phyloP scores from a whole-genome alignment of 2,888 invertebrate genomes.

The Yponomeuta sedellus region DNA sequence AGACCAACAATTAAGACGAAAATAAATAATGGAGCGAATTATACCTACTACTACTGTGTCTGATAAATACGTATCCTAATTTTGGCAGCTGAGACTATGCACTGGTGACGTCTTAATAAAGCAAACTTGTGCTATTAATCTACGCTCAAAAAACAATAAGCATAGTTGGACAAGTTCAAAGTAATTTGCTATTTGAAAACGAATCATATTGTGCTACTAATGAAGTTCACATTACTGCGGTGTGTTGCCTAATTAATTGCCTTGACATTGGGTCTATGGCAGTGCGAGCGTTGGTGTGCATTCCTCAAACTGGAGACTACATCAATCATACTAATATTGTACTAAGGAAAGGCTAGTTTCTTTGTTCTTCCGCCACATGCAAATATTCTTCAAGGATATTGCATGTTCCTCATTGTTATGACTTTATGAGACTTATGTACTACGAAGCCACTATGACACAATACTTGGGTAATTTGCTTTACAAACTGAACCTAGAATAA shows the following conservation, averaged over 20 bases:
- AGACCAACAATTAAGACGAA: no score
- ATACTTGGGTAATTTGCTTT: no score
- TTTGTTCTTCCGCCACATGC: neutral
- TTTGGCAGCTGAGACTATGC: no score
- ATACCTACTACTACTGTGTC: no score
- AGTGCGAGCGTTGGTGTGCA: neutral
- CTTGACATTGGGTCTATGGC: neutral
- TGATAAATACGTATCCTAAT: no score
- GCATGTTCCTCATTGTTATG: no score
- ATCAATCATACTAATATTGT: neutral
- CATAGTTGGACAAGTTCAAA: neutral
- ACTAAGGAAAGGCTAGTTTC: neutral
- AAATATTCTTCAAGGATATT: no score
- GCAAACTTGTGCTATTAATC: neutral
- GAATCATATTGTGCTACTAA: neutral
- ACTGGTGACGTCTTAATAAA: no score
- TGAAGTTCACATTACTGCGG: neutral
- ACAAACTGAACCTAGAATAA: no score
- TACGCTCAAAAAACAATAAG: neutral
- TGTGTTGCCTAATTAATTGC: neutral
- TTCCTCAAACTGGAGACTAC: neutral
- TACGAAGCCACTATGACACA: no score
- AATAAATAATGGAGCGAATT: no score
- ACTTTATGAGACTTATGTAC: no score
- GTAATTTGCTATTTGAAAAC: neutral